Percentiles rank a stretch among this genome's conserved stretches.
Conservation (phyloP, 2,888 invertebrate species). For the Merodon equestris region DNA sequence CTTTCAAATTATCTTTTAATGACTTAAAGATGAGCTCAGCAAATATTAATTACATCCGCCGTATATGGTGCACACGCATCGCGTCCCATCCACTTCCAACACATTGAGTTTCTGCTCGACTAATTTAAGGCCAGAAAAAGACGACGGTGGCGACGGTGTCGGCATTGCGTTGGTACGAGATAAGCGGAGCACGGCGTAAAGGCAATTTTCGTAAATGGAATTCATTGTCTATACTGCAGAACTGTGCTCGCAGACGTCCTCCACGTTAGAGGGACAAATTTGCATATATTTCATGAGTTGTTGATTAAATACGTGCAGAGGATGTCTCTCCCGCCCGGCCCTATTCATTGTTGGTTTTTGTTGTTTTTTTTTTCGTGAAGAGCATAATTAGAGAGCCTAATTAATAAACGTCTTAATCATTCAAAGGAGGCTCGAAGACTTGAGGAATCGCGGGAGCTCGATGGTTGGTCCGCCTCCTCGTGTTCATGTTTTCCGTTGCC, state of each 20-base stretch:
- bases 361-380: neutral
- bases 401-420: slow-evolving; percentile 54
- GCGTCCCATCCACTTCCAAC: neutral
- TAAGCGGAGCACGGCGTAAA: neutral
- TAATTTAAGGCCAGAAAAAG: too few relatives aligned
- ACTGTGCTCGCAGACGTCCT: slow-evolving; percentile 20
- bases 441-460: too few relatives aligned
- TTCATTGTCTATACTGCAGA: slow-evolving; percentile 56
- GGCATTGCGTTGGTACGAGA: too few relatives aligned
- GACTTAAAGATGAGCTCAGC: slow-evolving; percentile 64
- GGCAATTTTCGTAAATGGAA: slow-evolving; percentile 23
- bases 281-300: slow-evolving; percentile 44
- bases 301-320: slow-evolving; percentile 49
- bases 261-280: slow-evolving; percentile 29
- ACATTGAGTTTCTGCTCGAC: too few relatives aligned
- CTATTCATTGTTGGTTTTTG: neutral
- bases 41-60: slow-evolving; percentile 62
- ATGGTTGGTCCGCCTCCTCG: too few relatives aligned
- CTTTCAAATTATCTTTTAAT: slow-evolving; percentile 65
- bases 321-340: neutral
- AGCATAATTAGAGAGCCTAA: slow-evolving; percentile 60
- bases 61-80: slow-evolving; percentile 7
- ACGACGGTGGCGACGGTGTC: too few relatives aligned
- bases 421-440: slow-evolving; percentile 7
- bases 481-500: neutral